phyloP scores from a whole-genome alignment of 2,113 vertebrate species.

The Polyodon spathula region DNA sequence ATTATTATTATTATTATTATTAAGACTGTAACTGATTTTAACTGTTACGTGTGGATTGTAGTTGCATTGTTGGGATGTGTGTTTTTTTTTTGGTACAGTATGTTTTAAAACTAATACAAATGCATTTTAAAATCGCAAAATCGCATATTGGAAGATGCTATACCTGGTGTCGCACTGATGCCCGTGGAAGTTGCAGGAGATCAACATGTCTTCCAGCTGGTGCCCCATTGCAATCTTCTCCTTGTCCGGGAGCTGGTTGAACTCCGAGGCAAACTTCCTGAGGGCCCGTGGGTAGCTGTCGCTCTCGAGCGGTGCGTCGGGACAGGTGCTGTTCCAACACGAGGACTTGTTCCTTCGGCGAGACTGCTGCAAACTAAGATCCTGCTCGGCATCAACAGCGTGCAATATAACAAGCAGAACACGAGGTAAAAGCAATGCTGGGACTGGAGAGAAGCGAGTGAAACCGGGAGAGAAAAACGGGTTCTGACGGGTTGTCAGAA shows the following conservation, averaged over 20 bases:
- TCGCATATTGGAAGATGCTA: not conserved
- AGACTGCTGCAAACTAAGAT: conserved; percentile 18
- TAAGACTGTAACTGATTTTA: too few relatives aligned
- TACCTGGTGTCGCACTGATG: conserved; percentile 28
- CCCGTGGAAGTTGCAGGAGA: conserved; percentile 29
- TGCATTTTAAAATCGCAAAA: too few relatives aligned
- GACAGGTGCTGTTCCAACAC: conserved; percentile 1
- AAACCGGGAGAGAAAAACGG: too few relatives aligned
- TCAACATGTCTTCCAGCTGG: conserved; percentile 31
- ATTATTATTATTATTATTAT: too few relatives aligned
- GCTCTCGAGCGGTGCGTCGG: conserved; percentile 1
- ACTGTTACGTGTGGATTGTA: too few relatives aligned
- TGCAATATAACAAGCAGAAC: too few relatives aligned
- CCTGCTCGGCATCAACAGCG: conserved; percentile 8
- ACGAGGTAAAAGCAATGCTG: too few relatives aligned
- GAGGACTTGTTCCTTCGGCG: conserved; percentile 18
- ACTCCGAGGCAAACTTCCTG: conserved; percentile 26
- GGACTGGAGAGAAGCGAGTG: too few relatives aligned
- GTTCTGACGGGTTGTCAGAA: too few relatives aligned
- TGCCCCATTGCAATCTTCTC: conserved; percentile 30
- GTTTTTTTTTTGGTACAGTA: too few relatives aligned
- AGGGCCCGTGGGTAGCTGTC: conserved; percentile 18
- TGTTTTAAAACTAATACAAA: too few relatives aligned
- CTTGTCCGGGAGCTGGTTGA: conserved; percentile 26
- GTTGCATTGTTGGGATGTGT: too few relatives aligned